phyloP scores from a whole-genome alignment of 2,888 invertebrate genomes.

The Autographa pulchrina region DNA sequence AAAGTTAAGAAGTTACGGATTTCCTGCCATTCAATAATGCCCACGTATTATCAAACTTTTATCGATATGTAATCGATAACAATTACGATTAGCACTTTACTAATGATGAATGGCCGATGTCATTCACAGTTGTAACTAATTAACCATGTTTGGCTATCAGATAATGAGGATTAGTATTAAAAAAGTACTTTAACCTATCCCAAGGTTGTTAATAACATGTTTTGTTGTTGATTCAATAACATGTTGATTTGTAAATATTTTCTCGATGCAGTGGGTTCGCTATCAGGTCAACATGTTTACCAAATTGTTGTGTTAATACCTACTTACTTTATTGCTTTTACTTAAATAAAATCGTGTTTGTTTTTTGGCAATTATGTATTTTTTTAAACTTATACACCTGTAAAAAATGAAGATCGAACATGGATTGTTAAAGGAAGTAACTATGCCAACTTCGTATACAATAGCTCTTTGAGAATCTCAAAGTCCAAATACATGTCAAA shows the following conservation, averaged over 20 bases:
- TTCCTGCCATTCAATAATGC: background rate
- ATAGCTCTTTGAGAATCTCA: background rate
- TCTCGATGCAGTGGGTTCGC: background rate
- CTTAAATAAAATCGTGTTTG: no score
- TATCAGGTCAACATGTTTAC: background rate
- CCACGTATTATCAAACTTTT: conserved; percentile 4
- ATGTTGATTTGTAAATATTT: background rate
- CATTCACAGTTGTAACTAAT: background rate
- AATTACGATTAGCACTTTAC: background rate
- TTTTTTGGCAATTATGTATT: background rate
- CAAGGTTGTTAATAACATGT: background rate
- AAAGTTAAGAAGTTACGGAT: background rate
- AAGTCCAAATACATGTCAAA: background rate
- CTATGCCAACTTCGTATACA: no score
- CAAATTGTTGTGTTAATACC: background rate
- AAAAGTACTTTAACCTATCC: background rate
- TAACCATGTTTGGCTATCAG: background rate
- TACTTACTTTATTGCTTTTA: background rate
- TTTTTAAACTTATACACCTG: background rate
- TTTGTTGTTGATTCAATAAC: background rate
- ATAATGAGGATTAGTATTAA: background rate
- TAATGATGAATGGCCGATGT: background rate
- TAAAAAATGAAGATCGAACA: no score
- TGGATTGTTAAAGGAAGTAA: no score
- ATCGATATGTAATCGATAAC: background rate